These are phyloP conservation scores for Yponomeuta sedellus DNA, from an alignment of 2,888 invertebrate species.

Conservation along the genomic window DNA sequence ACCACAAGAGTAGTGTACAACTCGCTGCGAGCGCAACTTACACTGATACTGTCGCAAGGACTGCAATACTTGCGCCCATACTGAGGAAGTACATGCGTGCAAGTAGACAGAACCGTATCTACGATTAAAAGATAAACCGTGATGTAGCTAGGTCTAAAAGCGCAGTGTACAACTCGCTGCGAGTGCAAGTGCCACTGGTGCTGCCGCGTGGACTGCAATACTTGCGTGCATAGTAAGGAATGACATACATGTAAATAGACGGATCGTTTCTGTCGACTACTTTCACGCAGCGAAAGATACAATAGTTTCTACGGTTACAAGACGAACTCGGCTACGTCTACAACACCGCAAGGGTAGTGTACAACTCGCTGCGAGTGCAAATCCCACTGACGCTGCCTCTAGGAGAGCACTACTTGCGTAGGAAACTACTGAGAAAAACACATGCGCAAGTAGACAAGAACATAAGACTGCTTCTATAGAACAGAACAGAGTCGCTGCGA, in stretches of 20 bases:
- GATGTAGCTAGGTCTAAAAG: slow-evolving; percentile 92
- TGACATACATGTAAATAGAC: slow-evolving; percentile 89
- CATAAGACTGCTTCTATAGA: too few relatives aligned
- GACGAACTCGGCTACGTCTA: too few relatives aligned
- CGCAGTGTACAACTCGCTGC: slow-evolving; percentile 87
- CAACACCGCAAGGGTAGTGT: slow-evolving; percentile 83
- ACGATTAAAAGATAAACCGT: slow-evolving; percentile 62
- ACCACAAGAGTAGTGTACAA: neutral
- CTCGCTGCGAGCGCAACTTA: slow-evolving; percentile 94
- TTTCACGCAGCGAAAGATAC: too few relatives aligned
- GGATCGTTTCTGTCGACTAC: too few relatives aligned
- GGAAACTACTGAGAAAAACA: too few relatives aligned
- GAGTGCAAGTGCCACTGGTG: slow-evolving; percentile 98
- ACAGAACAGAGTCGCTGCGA: too few relatives aligned
- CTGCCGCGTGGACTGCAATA: slow-evolving; percentile 94
- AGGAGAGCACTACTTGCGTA: slow-evolving; percentile 95
- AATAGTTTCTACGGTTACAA: too few relatives aligned
- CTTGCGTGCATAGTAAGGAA: slow-evolving; percentile 87
- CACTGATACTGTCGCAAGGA: slow-evolving; percentile 97
- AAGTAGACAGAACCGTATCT: slow-evolving; percentile 70
- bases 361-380: slow-evolving; percentile 92
- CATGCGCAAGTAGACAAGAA: too few relatives aligned
- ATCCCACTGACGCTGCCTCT: slow-evolving; percentile 97
- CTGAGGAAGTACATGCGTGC: slow-evolving; percentile 90
- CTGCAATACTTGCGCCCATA: slow-evolving; percentile 91